Conservation (phyloP, 2,113 vertebrate genomes). For the Pristiophorus japonicus region DNA sequence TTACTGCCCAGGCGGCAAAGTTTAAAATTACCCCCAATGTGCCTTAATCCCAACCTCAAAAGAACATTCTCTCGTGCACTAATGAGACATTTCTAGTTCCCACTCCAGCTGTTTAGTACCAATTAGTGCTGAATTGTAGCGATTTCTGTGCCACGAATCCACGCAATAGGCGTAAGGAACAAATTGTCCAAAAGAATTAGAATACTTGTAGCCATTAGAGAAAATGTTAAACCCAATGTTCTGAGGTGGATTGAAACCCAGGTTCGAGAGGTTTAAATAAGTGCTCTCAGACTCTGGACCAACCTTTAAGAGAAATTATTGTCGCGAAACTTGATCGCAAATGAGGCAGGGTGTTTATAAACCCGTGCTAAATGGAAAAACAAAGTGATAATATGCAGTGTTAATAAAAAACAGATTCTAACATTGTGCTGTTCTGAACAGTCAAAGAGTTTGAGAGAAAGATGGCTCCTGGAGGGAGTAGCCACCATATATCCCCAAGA, state of each 20-base stretch:
- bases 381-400: neutral
- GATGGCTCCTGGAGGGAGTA: conserved; percentile 91
- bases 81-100: neutral
- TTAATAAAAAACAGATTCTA: neutral
- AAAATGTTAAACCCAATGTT: neutral
- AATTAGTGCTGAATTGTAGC: neutral
- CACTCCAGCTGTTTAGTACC: neutral
- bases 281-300: neutral
- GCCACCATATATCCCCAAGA: conserved; percentile 72
- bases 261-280: neutral
- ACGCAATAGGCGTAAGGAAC: neutral
- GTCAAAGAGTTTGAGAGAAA: conserved; percentile 87
- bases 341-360: neutral
- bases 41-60: neutral
- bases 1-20: neutral
- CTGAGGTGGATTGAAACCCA: neutral
- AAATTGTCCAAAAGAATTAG: neutral
- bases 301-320: too few species aligned
- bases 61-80: neutral
- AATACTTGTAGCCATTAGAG: neutral
- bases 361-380: neutral
- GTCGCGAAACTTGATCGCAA: neutral
- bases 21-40: neutral
- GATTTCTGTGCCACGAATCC: neutral
- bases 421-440: conserved; percentile 47